These are phyloP conservation scores for Osmoderma eremita DNA, from an alignment of 2,888 invertebrate genomes.

Conservation along the genomic window DNA sequence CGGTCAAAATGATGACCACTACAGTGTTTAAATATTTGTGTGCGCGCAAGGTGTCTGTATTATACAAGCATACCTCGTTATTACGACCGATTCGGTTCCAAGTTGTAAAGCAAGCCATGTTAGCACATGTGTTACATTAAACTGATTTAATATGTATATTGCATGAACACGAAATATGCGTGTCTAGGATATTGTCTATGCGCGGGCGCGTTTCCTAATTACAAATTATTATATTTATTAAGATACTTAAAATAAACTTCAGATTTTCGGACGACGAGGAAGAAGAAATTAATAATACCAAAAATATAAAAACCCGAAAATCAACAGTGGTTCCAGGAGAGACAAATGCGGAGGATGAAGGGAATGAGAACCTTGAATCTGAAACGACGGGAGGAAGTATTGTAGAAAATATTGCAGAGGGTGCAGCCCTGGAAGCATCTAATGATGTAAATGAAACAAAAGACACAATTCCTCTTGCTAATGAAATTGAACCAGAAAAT, in stretches of 20 bases:
- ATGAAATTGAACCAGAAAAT: constrained; percentile 29
- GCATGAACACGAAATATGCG: too few relatives aligned
- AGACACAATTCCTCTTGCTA: constrained; percentile 5
- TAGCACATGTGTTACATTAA: too few relatives aligned
- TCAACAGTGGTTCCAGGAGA: constrained; percentile 50
- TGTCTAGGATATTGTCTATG: too few relatives aligned
- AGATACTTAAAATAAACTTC: constrained; percentile 14
- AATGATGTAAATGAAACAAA: neutral
- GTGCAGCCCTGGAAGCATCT: constrained; percentile 8
- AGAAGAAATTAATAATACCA: constrained; percentile 62
- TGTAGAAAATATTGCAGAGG: constrained; percentile 24
- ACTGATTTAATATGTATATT: too few relatives aligned
- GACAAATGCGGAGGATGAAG: constrained; percentile 33
- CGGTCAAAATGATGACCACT: too few relatives aligned
- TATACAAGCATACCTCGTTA: too few relatives aligned
- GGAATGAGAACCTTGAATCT: neutral
- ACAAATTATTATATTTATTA: too few relatives aligned
- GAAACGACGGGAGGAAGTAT: neutral
- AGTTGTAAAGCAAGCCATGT: too few relatives aligned
- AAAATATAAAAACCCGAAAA: constrained; percentile 59
- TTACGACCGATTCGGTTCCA: too few relatives aligned
- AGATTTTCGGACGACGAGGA: constrained; percentile 67
- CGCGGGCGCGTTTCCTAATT: too few relatives aligned
- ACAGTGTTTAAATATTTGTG: too few relatives aligned
- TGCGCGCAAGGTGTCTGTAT: too few relatives aligned